Base-by-base conservation (phyloP, 1,140 invertebrate species). In the Amyelois transitella region DNA sequence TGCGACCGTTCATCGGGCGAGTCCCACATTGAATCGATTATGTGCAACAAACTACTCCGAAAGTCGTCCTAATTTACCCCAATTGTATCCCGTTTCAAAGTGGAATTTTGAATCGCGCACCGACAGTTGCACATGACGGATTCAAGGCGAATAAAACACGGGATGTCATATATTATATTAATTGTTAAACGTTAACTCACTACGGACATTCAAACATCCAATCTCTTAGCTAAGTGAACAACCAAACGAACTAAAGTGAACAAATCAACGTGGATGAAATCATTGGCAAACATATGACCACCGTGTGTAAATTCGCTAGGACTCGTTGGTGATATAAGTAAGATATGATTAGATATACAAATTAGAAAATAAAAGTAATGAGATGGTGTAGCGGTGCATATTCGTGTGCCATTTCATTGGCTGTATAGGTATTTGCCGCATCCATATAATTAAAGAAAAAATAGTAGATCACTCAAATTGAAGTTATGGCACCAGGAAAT, bases 21-120 rank as follows among this genome's bases (percentile, higher is more conserved):
- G 84, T 89, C 88, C 88, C 88, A 89, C 88, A 89, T 83, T 89
- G 88, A 89, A 89, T 89, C 88, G 86, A 89, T 89, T 88, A 89
- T 89, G 87, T 89, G 88, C 88, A 89, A 89, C 86, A 89, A 81
- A 78, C 88, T 89, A 88, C 88, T 88, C 75, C 88, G 85, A 78
- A 89, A 89, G 67, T 89, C 88, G 77, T 88, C 88, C 86, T 88
- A 87, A 62, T 64, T 71, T 76, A 58, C 60, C 62, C 75, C 78
- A 76, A 81, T 81, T 65, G 45, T 43, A 62, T 72, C 72, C 61
- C 66, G 59, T 80, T 75, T 66, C 57, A 58, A 72, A 63, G 65
- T 69, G 38, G 50, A 68, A 75, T 80, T 78, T 80, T 58, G 67
- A 61, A 54, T 57, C 72, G 73, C 80, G 81, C 49, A 72, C 72